These are phyloP conservation scores for Virgularia gustaviana DNA, from an alignment of 92 coral and sea anemone genomes.

Conservation along the genomic window DNA sequence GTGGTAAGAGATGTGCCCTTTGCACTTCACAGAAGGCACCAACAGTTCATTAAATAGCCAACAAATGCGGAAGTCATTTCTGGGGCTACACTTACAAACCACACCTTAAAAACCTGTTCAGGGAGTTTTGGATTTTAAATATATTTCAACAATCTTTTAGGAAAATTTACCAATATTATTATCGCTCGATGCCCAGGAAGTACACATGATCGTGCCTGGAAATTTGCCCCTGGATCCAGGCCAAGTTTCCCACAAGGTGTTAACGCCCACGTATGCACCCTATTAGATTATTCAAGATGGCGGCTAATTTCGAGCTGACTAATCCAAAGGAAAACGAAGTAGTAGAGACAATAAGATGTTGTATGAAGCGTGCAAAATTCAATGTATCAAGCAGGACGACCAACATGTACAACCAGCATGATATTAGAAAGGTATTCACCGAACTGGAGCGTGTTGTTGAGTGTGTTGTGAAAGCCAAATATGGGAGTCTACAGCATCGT, in stretches of 20 bases:
- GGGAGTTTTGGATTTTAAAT: no score
- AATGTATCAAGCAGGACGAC: not conserved
- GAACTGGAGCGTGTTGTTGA: not conserved
- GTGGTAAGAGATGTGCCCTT: conserved; percentile 11
- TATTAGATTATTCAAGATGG: not conserved
- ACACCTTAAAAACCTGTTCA: no score
- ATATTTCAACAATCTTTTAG: no score
- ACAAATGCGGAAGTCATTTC: not conserved
- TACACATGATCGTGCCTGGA: not conserved
- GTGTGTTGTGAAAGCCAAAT: not conserved
- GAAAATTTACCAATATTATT: no score
- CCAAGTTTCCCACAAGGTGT: not conserved
- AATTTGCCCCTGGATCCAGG: not conserved
- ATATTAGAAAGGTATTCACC: not conserved
- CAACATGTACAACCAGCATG: not conserved
- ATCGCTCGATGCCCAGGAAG: no score
- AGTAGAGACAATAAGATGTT: not conserved
- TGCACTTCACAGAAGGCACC: conserved; percentile 9
- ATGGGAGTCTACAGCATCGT: not conserved
- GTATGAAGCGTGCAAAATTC: not conserved
- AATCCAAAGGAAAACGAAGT: not conserved
- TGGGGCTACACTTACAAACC: no score
- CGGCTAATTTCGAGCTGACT: not conserved
- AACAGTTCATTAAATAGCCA: conserved; percentile 29
- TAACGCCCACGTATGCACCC: not conserved